Percentiles rank a stretch among this genome's conserved stretches.
These are phyloP conservation scores for Pherbina coryleti DNA, from an alignment of 2,888 invertebrate species.

Conservation along the genomic window DNA sequence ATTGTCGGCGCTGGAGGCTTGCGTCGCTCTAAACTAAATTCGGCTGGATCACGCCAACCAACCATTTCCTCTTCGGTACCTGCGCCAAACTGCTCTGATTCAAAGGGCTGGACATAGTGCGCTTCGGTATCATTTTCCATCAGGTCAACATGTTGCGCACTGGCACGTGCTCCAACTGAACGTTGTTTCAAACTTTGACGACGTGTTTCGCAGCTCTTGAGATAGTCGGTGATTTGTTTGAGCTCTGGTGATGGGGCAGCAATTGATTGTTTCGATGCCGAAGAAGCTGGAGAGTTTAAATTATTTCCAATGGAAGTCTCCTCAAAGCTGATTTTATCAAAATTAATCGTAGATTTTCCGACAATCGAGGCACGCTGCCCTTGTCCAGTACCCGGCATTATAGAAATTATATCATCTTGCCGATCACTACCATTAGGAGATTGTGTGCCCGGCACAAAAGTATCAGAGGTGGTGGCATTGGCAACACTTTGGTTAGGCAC, in stretches of 20 bases:
- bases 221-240: slow-evolving; percentile 65
- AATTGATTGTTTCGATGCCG: background rate
- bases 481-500: slow-evolving; percentile 19
- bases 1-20: slow-evolving; percentile 53
- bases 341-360: slow-evolving; percentile 59
- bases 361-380: slow-evolving; percentile 49
- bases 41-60: slow-evolving; percentile 78
- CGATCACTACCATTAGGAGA: slow-evolving; percentile 46
- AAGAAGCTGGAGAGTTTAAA: slow-evolving; percentile 18
- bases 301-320: slow-evolving; percentile 51
- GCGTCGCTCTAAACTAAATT: slow-evolving; percentile 57
- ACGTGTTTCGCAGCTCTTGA: slow-evolving; percentile 61
- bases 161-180: slow-evolving; percentile 18
- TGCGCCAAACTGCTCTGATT: slow-evolving; percentile 62
- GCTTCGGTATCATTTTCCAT: slow-evolving; percentile 51
- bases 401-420: slow-evolving; percentile 24
- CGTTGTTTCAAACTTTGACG: slow-evolving; percentile 59
- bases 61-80: slow-evolving; percentile 75
- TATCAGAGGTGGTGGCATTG: slow-evolving; percentile 43
- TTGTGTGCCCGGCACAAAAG: slow-evolving; percentile 57
- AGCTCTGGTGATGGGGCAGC: slow-evolving; percentile 58
- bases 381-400: slow-evolving; percentile 34
- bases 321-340: slow-evolving; percentile 66
- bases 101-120: slow-evolving; percentile 62
- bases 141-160: slow-evolving; percentile 37